Evolutionary conservation across 2,888 invertebrate species (phyloP), one percentile per base, ranked within the genome.

Genomic region (Orthosia incerta): DNA sequence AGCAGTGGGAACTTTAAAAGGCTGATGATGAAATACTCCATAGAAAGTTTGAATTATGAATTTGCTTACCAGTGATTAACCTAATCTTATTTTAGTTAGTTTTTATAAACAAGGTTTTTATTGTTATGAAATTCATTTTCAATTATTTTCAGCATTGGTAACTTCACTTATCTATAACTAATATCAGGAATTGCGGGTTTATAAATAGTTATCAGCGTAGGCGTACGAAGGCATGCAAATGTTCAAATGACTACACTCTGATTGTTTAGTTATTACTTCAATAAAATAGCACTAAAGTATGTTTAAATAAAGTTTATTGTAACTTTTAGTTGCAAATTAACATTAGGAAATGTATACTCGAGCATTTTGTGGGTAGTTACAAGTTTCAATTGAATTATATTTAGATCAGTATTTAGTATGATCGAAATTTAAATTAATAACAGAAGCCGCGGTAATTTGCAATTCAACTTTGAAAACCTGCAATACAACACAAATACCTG

Each of bases 211-310:
- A 55, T 23, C n/a, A 3, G 16, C 9, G 18, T n/a, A n/a, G n/a
- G 64, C 45, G 26, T 56, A 13, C 13, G 12, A 65, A 13, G 15
- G 15, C 13, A 51, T 56, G 20, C 20, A 57, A 74, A 74, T 61
- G 12, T 66, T 74, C 57, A 79, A 79, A 74, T 61, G 55, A 46
- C 18, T 46, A 53, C 60, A 31, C 56, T 48, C 51, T 46, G 60
- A 74, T 72, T 79, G 63, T 74, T 69, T 74, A 63, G 65, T 53
- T 62, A 45, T 81, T 74, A 71, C 16, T 56, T 51, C 51, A 57
- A 78, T 78, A 60, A 72, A 82, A 78, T 55, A 61, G 15, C 57
- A 50, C 56, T 66, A 18, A 66, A 26, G 12, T 39, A 7, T 20
- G 50, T 59, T 64, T 18, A 23, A 59, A 68, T 65, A 48, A 65